Evolutionary conservation across 1,140 invertebrate genomes (phyloP), one percentile per base, ranked within the genome.

Genomic region (Drosophila lini): DNA sequence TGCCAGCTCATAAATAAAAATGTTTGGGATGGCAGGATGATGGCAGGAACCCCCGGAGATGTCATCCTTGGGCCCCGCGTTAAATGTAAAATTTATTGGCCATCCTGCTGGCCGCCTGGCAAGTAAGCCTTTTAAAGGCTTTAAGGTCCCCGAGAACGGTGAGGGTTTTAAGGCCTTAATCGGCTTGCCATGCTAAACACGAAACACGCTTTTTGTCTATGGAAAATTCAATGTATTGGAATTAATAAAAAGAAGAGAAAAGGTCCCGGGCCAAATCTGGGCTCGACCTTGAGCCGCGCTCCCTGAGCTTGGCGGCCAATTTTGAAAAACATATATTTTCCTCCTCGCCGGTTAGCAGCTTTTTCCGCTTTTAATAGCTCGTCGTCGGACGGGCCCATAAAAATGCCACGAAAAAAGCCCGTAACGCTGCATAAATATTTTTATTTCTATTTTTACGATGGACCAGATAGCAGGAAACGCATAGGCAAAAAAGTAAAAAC

Each of bases 391-490:
- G 61, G 70, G 48, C 56, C 50, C 77, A 71, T 83, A 88, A 88
- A 62, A 63, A 71, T 38, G 44, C 41, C 45, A 57, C 47, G 44
- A 38, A 48, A 47, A 62, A 50, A 42, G 41, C 31, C 62, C 75
- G 48, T 55, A 62, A 63, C 74, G 80, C 74, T 63, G 81, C 84
- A 84, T 88, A 89, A 89, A 88, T 88, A 84, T 88, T 83, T 88
- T 88, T 88, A 89, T 88, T 84, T 68, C 52, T 84, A 89, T 89
- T 88, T 88, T 88, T 89, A 88, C 84, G 84, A 88, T 65, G 65
- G 44, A 42, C 52, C 63, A 75, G 80, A 84, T 78, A 88, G 57
- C 65, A 53, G 32, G 41, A 65, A 56, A 32, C 57, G 34, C 36
- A 55, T 38, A 38, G 38, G 34, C 19, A 40, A 22, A 42, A 64